Evolutionary conservation across 2,113 vertebrate genomes (phyloP).

Genomic region (Prionailurus viverrinus): DNA sequence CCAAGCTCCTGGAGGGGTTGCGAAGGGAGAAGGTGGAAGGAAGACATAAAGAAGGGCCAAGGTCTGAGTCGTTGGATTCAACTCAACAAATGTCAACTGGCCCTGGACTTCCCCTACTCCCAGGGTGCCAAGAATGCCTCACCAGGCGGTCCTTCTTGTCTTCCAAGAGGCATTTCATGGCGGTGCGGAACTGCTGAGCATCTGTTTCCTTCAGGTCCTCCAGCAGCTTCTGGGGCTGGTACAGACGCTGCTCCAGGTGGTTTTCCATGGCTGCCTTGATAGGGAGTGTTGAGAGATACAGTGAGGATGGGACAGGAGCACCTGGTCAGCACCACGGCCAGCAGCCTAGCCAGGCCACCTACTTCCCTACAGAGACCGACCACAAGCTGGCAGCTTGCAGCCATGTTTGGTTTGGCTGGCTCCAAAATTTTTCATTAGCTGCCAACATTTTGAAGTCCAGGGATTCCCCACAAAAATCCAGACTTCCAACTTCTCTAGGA

Average conservation of each 20-base stretch:
- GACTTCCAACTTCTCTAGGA: not conserved
- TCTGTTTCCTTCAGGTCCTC: constrained; percentile 85
- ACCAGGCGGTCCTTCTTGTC: constrained; percentile 85
- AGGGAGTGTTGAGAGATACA: fast-evolving
- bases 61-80: not conserved
- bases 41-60: not conserved
- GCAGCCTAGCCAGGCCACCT: not conserved
- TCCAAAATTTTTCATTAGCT: not conserved
- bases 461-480: not conserved
- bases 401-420: not conserved
- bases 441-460: not conserved
- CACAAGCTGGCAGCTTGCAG: fast-evolving
- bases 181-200: constrained; percentile 85
- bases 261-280: constrained; percentile 85
- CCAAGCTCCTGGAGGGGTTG: not conserved
- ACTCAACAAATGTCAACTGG: not conserved
- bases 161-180: constrained; percentile 86
- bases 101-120: not conserved
- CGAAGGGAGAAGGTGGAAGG: not conserved
- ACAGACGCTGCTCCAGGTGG: constrained; percentile 85
- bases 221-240: constrained; percentile 87
- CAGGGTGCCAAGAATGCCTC: not conserved
- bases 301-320: not conserved
- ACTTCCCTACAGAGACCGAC: not conserved
- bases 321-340: constrained; percentile 25